Conservation (phyloP, 2,113 vertebrate genomes). For the Sterna hirundo region DNA sequence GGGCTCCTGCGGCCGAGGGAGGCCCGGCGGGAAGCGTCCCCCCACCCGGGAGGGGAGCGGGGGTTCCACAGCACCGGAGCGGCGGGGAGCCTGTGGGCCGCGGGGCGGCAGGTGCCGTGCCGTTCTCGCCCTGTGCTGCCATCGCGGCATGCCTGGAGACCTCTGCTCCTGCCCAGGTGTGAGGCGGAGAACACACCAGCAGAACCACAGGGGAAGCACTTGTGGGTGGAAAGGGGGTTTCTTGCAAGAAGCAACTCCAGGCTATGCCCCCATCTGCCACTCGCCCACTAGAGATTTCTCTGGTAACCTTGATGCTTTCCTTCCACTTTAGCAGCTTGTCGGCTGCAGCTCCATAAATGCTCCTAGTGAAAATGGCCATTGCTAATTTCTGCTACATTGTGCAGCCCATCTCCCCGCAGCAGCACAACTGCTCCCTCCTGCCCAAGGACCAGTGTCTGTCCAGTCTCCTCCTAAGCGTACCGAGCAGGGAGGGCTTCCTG, state of each 20-base stretch:
- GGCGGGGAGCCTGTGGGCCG: background rate
- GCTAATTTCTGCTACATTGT: accelerated
- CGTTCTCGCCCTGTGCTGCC: background rate
- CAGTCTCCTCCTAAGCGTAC: background rate
- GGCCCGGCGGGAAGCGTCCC: no score
- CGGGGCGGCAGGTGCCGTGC: background rate
- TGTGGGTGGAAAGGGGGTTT: background rate
- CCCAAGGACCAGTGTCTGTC: accelerated
- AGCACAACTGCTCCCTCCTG: background rate
- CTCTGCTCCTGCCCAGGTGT: accelerated
- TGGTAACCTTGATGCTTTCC: background rate
- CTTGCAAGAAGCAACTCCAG: background rate
- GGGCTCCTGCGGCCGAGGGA: no score
- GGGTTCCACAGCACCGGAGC: background rate
- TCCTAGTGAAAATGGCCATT: background rate
- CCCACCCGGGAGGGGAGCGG: background rate
- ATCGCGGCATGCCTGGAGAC: background rate
- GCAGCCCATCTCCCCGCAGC: background rate
- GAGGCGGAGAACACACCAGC: accelerated
- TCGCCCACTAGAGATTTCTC: background rate
- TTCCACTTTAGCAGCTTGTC: background rate
- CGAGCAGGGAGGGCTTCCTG: background rate
- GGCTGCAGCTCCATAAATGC: background rate
- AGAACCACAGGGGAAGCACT: accelerated
- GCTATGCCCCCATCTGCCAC: background rate